Evolutionary conservation across 2,797 vertebrate genomes (phyloP).

Genomic region (Phrynocephalus guinanensis): DNA sequence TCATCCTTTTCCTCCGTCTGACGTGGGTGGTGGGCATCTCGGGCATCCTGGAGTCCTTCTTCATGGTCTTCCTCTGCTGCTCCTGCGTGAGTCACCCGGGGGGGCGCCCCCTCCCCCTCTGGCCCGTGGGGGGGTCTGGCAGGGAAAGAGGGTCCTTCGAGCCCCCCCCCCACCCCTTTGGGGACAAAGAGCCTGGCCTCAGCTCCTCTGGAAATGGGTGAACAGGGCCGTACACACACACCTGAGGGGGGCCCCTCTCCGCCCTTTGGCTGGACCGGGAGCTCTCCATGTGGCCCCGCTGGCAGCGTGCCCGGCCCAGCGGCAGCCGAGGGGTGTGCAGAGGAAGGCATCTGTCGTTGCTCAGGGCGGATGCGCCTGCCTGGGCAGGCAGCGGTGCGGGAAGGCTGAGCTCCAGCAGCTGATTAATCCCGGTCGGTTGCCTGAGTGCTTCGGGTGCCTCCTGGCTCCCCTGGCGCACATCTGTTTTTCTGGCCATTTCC

Average conservation of each 20-base stretch:
- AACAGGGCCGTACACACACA: no score
- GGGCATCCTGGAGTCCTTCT: constrained; percentile 93
- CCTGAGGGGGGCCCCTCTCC: neutral
- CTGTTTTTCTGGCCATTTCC: neutral
- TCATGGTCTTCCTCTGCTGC: constrained; percentile 98
- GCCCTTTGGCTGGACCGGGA: fast-evolving
- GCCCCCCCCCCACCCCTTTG: fast-evolving
- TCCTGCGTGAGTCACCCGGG: constrained; percentile 87
- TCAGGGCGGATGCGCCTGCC: neutral
- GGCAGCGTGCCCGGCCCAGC: neutral
- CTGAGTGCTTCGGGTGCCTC: neutral
- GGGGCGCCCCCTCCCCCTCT: no score
- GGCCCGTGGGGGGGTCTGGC: neutral
- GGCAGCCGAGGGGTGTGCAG: neutral
- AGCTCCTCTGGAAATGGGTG: neutral
- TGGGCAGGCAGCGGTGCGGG: neutral
- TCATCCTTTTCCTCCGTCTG: constrained; percentile 97
- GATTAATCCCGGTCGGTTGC: neutral
- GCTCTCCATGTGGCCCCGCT: neutral
- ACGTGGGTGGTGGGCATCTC: constrained; percentile 97
- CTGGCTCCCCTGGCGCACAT: neutral
- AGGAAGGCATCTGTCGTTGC: neutral
- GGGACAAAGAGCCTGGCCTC: neutral
- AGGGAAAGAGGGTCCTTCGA: neutral
- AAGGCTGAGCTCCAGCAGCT: neutral